These are phyloP conservation scores for Furcifer pardalis DNA, from an alignment of 2,797 vertebrate genomes.

Conservation along the genomic window DNA sequence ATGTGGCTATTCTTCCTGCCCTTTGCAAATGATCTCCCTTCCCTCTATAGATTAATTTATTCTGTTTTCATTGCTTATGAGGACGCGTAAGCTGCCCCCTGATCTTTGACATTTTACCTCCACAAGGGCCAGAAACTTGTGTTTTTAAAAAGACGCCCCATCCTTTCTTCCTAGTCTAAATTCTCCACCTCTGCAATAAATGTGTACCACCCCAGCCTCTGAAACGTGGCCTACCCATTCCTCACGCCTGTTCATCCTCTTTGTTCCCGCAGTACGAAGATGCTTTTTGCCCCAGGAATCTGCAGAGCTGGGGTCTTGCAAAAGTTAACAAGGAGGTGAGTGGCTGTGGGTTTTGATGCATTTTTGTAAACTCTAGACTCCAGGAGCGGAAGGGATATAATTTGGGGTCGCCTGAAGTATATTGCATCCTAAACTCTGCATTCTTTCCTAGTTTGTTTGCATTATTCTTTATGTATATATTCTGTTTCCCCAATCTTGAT, in stretches of 20 bases:
- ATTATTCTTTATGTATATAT: no score
- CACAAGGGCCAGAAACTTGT: not conserved
- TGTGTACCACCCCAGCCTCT: not conserved
- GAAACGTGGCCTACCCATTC: no score
- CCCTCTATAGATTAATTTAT: no score
- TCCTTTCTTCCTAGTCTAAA: not conserved
- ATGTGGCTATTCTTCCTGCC: not conserved
- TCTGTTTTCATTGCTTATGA: no score
- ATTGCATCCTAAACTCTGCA: no score
- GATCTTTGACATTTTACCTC: no score
- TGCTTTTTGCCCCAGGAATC: slow-evolving; percentile 76
- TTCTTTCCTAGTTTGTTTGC: no score
- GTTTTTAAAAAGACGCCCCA: not conserved
- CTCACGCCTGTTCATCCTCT: not conserved
- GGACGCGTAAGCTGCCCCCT: not conserved
- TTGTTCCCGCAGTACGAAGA: slow-evolving; percentile 77
- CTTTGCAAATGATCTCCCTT: no score
- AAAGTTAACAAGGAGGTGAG: slow-evolving; percentile 78
- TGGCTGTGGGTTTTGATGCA: no score
- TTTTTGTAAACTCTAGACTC: not conserved
- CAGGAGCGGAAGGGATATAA: not conserved
- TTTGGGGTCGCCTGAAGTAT: not conserved
- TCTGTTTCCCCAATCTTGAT: no score
- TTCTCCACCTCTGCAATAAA: no score
- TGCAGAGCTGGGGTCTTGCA: slow-evolving; percentile 82